Percentiles rank a stretch among this genome's conserved stretches.
These are phyloP conservation scores for Urocolius indicus DNA, from an alignment of 2,113 vertebrate genomes.

Conservation along the genomic window DNA sequence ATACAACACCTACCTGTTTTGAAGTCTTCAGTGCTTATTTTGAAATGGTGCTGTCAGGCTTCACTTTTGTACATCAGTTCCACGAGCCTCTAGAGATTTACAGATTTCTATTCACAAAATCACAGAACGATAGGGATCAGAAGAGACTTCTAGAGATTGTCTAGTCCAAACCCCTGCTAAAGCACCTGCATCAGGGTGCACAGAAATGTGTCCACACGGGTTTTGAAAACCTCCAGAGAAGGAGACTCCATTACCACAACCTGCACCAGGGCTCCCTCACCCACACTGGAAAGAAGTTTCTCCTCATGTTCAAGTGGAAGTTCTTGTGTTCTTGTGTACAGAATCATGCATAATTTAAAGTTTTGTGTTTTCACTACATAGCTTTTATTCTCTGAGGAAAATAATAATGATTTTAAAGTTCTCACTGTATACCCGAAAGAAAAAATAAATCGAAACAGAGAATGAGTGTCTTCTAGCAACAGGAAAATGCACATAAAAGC, in stretches of 20 bases:
- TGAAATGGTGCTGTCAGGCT: not conserved
- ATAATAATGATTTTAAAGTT: not conserved
- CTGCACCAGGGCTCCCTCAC: no score
- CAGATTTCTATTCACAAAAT: not conserved
- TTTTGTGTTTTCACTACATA: not conserved
- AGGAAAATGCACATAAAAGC: not conserved
- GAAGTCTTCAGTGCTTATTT: not conserved
- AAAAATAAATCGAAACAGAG: not conserved
- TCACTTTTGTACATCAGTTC: not conserved
- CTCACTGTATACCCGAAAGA: not conserved
- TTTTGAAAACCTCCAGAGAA: no score
- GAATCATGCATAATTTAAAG: not conserved
- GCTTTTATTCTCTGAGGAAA: not conserved
- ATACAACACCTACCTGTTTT: not conserved
- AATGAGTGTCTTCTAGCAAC: not conserved
- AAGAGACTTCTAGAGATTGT: no score
- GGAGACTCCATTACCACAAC: no score
- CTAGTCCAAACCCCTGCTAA: no score
- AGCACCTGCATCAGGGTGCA: no score
- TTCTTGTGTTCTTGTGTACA: not conserved
- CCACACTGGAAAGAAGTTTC: no score
- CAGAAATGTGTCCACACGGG: no score
- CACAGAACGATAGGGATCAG: no score
- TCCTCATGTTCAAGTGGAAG: no score
- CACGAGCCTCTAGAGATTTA: not conserved